Conservation (phyloP, 1,140 invertebrate species). For the Danaus plexippus region DNA sequence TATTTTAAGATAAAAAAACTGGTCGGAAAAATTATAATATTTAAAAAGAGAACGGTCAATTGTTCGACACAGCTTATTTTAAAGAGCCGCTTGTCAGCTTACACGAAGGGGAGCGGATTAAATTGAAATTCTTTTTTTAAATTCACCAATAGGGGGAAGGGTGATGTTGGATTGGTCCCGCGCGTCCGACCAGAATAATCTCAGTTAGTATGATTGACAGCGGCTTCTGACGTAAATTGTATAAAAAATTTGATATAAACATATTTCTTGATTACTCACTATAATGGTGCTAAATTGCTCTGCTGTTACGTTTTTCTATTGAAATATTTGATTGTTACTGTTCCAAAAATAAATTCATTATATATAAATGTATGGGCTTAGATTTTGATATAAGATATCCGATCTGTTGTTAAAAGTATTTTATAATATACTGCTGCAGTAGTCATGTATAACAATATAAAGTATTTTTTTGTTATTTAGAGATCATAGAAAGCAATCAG, state of each 20-base stretch:
- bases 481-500: slow-evolving; percentile 18
- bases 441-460: no score
- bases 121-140: slow-evolving; percentile 65
- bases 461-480: no score
- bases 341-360: slow-evolving; percentile 1
- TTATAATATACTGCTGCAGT: slow-evolving; percentile 1
- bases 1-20: no score
- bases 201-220: slow-evolving; percentile 46
- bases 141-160: slow-evolving; percentile 64
- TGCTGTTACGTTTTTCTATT: no score
- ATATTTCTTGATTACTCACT: background rate
- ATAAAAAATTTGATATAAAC: slow-evolving; percentile 2
- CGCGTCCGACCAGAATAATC: slow-evolving; percentile 51
- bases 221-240: slow-evolving; percentile 14
- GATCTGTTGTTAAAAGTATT: background rate
- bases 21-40: background rate
- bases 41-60: slow-evolving; percentile 18
- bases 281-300: no score
- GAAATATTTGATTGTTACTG: no score
- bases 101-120: slow-evolving; percentile 58
- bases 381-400: background rate
- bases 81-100: slow-evolving; percentile 27
- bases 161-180: slow-evolving; percentile 49
- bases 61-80: slow-evolving; percentile 19
- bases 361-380: background rate